Percentiles rank a stretch among this genome's conserved stretches.
phyloP scores from a whole-genome alignment of 2,113 vertebrate genomes.

The Campylomormyrus tamandua region DNA sequence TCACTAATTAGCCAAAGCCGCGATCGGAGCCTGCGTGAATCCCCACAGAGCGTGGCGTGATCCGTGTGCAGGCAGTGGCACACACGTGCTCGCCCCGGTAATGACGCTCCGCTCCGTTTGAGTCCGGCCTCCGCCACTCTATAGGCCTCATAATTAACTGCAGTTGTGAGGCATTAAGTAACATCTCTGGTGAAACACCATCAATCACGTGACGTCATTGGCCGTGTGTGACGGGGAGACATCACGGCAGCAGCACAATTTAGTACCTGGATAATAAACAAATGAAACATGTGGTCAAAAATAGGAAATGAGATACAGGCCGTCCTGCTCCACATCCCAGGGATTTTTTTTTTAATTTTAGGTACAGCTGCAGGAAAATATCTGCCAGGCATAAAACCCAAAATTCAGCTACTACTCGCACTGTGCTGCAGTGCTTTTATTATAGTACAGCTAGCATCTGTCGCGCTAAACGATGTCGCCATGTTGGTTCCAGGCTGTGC shows the following conservation, averaged over 20 bases:
- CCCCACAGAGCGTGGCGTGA: too few species aligned
- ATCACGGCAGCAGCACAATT: neutral
- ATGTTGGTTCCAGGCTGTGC: neutral
- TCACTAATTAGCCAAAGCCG: neutral
- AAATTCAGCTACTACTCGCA: neutral
- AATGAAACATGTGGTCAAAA: neutral
- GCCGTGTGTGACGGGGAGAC: neutral
- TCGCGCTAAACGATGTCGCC: neutral
- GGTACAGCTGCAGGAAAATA: neutral
- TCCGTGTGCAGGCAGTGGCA: too few species aligned
- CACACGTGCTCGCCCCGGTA: too few species aligned
- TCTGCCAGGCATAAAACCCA: neutral
- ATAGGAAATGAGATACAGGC: neutral
- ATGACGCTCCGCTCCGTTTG: neutral
- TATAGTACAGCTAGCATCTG: neutral
- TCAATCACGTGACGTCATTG: slow-evolving; percentile 11
- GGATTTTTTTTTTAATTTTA: neutral
- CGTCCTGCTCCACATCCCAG: neutral
- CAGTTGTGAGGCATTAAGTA: neutral
- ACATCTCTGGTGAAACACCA: slow-evolving; percentile 11
- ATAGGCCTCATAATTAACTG: slow-evolving; percentile 1
- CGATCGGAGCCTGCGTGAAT: neutral
- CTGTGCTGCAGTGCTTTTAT: neutral
- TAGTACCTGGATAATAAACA: neutral
- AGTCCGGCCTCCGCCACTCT: neutral